Conservation (phyloP, 2,888 invertebrate species). For the Diadegma fenestrale region DNA sequence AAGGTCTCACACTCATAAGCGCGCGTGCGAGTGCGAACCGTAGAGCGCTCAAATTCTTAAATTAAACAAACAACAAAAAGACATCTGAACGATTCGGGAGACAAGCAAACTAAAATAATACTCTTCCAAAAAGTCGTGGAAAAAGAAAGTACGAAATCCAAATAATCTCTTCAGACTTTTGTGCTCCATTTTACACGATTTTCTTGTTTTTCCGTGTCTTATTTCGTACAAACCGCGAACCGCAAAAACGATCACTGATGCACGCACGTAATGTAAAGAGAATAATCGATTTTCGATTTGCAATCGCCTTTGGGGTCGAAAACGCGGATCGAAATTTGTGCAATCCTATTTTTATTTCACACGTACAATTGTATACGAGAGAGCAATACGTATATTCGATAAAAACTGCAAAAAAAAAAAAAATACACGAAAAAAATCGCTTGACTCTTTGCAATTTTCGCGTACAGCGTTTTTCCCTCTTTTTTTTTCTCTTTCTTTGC, state of each 20-base stretch:
- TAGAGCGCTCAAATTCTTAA: conserved; percentile 29
- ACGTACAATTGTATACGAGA: conserved; percentile 67
- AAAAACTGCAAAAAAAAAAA: conserved; percentile 23
- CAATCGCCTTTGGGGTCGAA: conserved; percentile 37
- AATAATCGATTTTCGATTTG: conserved; percentile 4
- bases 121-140: conserved; percentile 44
- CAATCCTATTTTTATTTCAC: conserved; percentile 70
- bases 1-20: neutral
- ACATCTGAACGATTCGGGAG: neutral
- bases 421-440: conserved; percentile 64
- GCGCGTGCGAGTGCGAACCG: neutral
- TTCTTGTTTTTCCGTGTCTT: conserved; percentile 23
- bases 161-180: conserved; percentile 43
- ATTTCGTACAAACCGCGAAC: conserved; percentile 43
- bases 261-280: conserved; percentile 22
- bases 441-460: conserved; percentile 55
- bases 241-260: conserved; percentile 40
- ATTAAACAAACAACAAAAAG: neutral
- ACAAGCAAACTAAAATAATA: conserved; percentile 25
- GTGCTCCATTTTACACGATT: conserved; percentile 29
- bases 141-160: conserved; percentile 35
- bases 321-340: conserved; percentile 72
- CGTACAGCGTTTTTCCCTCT: conserved; percentile 40
- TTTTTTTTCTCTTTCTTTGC: conserved; percentile 16
- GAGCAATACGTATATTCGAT: conserved; percentile 36